Evolutionary conservation across 2,113 vertebrate genomes (phyloP).

Genomic region (Gopherus flavomarginatus): DNA sequence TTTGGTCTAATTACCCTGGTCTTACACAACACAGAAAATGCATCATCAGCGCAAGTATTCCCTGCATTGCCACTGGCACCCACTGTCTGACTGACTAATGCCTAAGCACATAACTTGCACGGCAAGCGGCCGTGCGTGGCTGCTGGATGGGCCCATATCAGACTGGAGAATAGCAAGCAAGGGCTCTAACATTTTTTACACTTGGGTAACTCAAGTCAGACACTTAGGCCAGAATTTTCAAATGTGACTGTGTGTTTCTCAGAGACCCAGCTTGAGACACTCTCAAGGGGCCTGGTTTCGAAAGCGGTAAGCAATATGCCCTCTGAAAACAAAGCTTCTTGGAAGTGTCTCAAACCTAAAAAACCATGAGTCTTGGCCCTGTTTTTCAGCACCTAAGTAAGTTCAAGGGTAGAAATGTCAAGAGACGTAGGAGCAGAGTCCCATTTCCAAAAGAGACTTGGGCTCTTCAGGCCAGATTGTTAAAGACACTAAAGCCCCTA

Average conservation of each 20-base stretch:
- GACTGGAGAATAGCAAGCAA: background rate
- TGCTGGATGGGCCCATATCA: background rate
- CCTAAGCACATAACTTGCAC: background rate
- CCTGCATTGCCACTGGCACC: background rate
- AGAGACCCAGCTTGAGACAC: background rate
- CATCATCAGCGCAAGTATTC: background rate
- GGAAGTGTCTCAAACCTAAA: background rate
- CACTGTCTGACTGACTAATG: background rate
- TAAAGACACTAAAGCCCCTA: background rate
- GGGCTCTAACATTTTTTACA: background rate
- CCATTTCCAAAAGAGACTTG: background rate
- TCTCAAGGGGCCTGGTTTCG: background rate
- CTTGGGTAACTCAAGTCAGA: background rate
- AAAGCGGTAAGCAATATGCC: background rate
- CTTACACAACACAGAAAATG: background rate
- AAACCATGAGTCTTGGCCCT: background rate
- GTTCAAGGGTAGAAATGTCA: background rate
- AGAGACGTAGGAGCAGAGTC: background rate
- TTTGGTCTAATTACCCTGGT: no score
- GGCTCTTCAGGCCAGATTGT: background rate
- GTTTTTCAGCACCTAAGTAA: background rate
- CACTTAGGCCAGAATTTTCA: background rate
- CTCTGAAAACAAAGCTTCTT: background rate
- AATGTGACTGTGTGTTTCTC: background rate
- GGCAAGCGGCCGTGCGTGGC: background rate